A percentile compares a stretch with the other conserved stretches of the same genome.
These are phyloP conservation scores for Bubo bubo DNA, from an alignment of 2,113 vertebrate genomes.

Conservation along the genomic window DNA sequence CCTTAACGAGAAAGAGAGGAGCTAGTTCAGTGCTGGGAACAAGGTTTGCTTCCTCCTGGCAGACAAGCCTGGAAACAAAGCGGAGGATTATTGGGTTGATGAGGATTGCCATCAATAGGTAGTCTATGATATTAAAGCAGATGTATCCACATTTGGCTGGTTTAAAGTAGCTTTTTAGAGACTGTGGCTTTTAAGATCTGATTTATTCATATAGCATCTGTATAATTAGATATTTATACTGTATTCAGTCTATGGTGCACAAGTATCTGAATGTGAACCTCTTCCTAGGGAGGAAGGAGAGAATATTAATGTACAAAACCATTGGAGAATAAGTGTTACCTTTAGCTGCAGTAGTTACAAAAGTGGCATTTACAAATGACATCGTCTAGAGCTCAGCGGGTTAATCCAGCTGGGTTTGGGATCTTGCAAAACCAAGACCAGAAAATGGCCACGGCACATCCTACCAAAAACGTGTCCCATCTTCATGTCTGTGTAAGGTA, in stretches of 20 bases:
- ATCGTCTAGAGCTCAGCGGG: accelerated
- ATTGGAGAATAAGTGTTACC: no score
- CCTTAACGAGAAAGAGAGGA: not conserved
- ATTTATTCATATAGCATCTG: not conserved
- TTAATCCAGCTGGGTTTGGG: not conserved
- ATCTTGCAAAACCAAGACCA: not conserved
- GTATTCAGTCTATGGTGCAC: not conserved
- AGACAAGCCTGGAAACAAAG: not conserved
- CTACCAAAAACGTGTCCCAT: not conserved
- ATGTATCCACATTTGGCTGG: not conserved
- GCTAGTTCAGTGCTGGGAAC: not conserved
- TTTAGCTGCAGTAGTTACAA: not conserved
- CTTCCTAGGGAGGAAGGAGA: not conserved
- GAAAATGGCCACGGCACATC: not conserved
- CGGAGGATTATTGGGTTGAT: not conserved
- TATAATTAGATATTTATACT: not conserved
- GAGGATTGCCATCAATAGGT: not conserved
- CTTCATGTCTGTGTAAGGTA: not conserved
- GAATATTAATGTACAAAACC: not conserved
- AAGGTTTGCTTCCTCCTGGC: not conserved
- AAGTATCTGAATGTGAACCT: not conserved
- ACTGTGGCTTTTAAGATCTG: not conserved
- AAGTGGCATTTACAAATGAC: accelerated
- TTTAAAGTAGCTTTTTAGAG: not conserved
- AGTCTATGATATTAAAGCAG: not conserved